Evolutionary conservation across 2,113 vertebrate species (phyloP).

Genomic region (Patagioenas fasciata): DNA sequence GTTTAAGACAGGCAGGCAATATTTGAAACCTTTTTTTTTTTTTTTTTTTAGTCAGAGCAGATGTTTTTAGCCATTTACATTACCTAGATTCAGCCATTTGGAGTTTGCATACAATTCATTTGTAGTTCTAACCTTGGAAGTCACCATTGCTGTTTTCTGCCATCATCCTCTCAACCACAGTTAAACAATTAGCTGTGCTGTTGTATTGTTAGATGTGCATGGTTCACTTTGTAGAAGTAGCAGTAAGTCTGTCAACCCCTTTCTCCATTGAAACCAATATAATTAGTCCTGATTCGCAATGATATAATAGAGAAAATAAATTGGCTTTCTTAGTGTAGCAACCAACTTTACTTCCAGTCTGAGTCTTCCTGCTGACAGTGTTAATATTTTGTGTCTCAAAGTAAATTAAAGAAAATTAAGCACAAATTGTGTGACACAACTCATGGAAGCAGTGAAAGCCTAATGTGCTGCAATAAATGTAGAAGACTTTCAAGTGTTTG

Average conservation of each 20-base stretch:
- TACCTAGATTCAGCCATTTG: not conserved
- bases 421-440: not conserved
- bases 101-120: not conserved
- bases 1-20: not conserved
- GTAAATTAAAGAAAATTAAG: conserved; percentile 28
- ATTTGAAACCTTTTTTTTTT: not conserved
- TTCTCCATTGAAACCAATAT: not conserved
- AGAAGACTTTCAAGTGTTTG: not conserved
- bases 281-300: not conserved
- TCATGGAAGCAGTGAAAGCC: not conserved
- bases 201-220: not conserved
- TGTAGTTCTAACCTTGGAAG: not conserved
- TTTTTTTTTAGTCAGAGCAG: not conserved
- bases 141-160: not conserved
- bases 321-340: not conserved
- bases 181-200: conserved; percentile 4
- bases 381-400: conserved; percentile 23
- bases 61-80: not conserved
- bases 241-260: not conserved
- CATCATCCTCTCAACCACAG: not conserved
- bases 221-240: conserved; percentile 18
- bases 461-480: not conserved
- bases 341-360: not conserved
- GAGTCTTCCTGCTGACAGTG: not conserved
- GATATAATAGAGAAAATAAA: conserved; percentile 25